Evolutionary conservation across 1,140 invertebrate species (phyloP), one percentile per base, ranked within the genome.

Genomic region (Tetramorium simillimum): DNA sequence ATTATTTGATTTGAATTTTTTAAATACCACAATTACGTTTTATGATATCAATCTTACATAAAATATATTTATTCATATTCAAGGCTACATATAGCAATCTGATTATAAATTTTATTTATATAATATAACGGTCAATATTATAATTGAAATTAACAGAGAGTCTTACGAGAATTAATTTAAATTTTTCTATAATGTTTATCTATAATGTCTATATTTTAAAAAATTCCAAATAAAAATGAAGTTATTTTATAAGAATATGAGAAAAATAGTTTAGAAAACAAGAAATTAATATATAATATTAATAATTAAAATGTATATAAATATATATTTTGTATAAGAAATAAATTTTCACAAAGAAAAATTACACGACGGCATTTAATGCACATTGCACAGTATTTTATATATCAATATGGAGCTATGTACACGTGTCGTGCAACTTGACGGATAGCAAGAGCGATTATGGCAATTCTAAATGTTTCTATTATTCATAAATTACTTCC

Each of bases 401-500:
- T 63, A 21, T 62, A 16, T 18, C 21, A 46, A 62, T 43, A 62
- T 2, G 18, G 5, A 18, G 9, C 0, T 18, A n/a, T 18, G 21
- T 10, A 33, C 33, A 33, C 33, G 33, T 62, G 16, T 62, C 56
- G 4, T 43, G 33, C 53, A 75, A 56, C 49, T 56, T 21, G n/a
- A 77, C 10, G 58, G 10, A 28, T 63, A n/a, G 33, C 24, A 78
- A 63, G 5, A 46, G 40, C 40, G 24, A 62, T 46, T 77, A 33
- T 6, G 75, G 24, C 40, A 56, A 46, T 78, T 43, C 43, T 65
- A 33, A 78, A 78, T 12, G 9, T 78, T 78, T 78, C 75, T 78
- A 78, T 63, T 78, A 78, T 65, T 78, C 58, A 78, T 78, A 63
- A 63, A 33, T 77, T 40, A 63, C 5, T 46, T 46, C 18, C 21